These are phyloP conservation scores for Apamea sordens DNA, from an alignment of 2,888 invertebrate genomes.

Conservation along the genomic window DNA sequence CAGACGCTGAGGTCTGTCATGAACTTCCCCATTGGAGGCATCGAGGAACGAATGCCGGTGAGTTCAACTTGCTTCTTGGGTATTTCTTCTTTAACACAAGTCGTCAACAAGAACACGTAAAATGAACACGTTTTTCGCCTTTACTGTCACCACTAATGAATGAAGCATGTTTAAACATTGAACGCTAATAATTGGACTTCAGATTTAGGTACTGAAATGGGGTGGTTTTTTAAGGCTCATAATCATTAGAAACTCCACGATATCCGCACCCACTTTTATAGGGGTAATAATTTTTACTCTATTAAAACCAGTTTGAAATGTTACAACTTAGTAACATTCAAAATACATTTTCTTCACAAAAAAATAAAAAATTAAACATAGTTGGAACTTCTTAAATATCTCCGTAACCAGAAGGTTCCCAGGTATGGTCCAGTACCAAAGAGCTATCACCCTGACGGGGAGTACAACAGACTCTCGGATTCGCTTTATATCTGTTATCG, in stretches of 20 bases:
- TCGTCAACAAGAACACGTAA: neutral
- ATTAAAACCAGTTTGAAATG: neutral
- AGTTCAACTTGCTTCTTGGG: constrained; percentile 72
- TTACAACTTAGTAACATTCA: neutral
- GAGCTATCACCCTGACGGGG: neutral
- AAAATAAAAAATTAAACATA: neutral
- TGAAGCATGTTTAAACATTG: too few species aligned
- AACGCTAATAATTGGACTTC: too few species aligned
- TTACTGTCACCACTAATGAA: too few species aligned
- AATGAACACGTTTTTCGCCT: neutral
- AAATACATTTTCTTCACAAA: too few species aligned
- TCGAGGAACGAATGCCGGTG: constrained; percentile 98
- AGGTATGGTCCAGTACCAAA: neutral
- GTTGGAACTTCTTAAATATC: neutral
- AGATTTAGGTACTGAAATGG: too few species aligned
- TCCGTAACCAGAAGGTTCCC: neutral
- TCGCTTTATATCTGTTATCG: neutral
- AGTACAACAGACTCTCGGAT: neutral
- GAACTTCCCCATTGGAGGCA: constrained; percentile 99
- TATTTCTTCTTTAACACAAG: neutral
- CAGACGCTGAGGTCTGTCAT: constrained; percentile 99
- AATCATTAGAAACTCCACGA: neutral
- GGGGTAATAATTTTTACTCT: neutral
- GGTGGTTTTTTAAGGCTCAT: neutral
- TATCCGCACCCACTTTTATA: neutral